Evolutionary conservation across 2,113 vertebrate species (phyloP).

Genomic region (Edolisoma coerulescens): DNA sequence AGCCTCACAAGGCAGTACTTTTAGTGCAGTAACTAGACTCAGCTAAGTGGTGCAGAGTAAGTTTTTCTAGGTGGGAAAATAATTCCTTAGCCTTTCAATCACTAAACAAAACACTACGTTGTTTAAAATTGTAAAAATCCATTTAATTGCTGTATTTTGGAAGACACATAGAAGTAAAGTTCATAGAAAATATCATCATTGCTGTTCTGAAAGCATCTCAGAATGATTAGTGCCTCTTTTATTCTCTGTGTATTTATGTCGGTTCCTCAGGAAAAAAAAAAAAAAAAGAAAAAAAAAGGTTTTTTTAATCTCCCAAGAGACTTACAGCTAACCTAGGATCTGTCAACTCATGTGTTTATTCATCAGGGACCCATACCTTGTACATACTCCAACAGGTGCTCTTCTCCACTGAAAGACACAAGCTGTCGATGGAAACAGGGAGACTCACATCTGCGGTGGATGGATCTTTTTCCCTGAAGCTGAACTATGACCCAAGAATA

Average conservation of each 20-base stretch:
- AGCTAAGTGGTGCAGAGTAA: background rate
- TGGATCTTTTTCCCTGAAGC: background rate
- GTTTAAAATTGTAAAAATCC: background rate
- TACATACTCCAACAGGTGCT: background rate
- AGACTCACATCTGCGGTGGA: rapidly evolving
- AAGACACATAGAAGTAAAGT: background rate
- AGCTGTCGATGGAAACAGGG: rapidly evolving
- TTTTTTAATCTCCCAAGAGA: background rate
- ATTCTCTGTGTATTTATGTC: background rate
- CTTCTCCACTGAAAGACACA: background rate
- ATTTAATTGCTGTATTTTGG: background rate
- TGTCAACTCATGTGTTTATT: background rate
- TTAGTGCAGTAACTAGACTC: background rate
- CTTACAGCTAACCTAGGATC: background rate
- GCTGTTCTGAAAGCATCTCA: background rate
- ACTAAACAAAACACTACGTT: background rate
- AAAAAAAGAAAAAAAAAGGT: no score
- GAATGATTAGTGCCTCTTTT: background rate
- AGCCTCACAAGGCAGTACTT: background rate
- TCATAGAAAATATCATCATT: background rate
- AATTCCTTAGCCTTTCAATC: background rate
- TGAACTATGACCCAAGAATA: background rate
- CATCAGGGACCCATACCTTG: background rate
- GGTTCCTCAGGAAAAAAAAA: background rate
- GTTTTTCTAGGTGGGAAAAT: background rate